Base-by-base conservation (phyloP, 2,113 vertebrate species). In the Blennius ocellaris region DNA sequence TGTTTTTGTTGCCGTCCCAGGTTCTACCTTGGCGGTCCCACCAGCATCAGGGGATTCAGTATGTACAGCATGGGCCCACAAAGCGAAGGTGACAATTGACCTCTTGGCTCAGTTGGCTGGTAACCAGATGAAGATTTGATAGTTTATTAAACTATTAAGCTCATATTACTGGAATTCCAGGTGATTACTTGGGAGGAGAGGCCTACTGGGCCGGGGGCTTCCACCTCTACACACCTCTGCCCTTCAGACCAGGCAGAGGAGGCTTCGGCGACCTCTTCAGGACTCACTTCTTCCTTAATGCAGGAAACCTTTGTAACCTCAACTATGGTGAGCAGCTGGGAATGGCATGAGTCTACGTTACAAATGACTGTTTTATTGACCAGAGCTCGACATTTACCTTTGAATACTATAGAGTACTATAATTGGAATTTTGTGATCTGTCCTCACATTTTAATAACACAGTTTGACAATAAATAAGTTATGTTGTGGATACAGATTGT, bases 31-130 rank as follows among this genome's bases (percentile, higher is more conserved):
- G 98, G 98, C 4, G 98, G 98, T 43, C 97, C 97, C 37, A 99
- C 97, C 0, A 99, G 97, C 0, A 95, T 99, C 72, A 94, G 97
- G 14, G 98, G 98, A n/a, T 99, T 99, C 91, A 97, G 96, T 73
- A 99, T 99, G 98, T 98, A 99, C 92, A 99, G 97, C 85, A 96
- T 99, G 15, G 97, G 98, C 56, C 97, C 97, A 7, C 97, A 99
- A 86, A 99, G 96, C 2, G 96, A 99, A 95, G 97, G 98, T 99
- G 30, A 90, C 93, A 71, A 45, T 49, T 52, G 17, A 12, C 0
- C 38, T 21, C 59, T 21, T 65, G 12, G 5, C 38, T 67, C 8
- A 11, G 36, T 12, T 48, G 3, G 17, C 49, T 5, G 11, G 8
- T 36, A 12, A 47, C 15, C 11, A 41, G 4, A 16, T 16, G 59